phyloP scores from a whole-genome alignment of 2,113 vertebrate species.

The Myiopsitta monachus region DNA sequence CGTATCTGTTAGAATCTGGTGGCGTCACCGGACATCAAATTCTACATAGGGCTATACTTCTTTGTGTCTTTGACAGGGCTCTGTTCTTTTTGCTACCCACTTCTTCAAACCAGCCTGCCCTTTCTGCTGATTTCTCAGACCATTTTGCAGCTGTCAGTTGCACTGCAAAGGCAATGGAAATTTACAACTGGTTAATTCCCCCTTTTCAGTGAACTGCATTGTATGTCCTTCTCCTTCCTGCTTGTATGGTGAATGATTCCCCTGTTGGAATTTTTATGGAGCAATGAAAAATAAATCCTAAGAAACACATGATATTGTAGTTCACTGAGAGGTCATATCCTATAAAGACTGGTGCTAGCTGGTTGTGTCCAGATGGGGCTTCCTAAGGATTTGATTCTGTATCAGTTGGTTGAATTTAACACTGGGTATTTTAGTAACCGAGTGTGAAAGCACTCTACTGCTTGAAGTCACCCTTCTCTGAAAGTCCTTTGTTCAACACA shows the following conservation, averaged over 20 bases:
- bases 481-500: neutral
- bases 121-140: neutral
- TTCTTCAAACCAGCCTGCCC: neutral
- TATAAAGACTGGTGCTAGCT: neutral
- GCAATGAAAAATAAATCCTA: conserved; percentile 4
- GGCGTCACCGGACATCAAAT: neutral
- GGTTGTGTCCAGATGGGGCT: neutral
- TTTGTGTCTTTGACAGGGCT: neutral
- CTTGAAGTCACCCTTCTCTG: neutral
- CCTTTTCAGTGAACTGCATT: conserved; percentile 31
- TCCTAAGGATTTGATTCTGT: neutral
- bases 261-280: neutral
- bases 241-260: neutral
- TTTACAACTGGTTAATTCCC: conserved; percentile 8
- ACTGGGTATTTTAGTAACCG: neutral
- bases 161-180: neutral
- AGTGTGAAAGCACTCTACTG: neutral
- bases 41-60: neutral
- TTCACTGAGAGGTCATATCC: neutral
- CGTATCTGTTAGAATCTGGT: neutral
- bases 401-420: neutral
- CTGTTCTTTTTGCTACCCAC: neutral
- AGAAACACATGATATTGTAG: neutral
- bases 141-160: neutral
- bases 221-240: neutral